phyloP scores from a whole-genome alignment of 1,140 invertebrate species.

The Pollicipes pollicipes region DNA sequence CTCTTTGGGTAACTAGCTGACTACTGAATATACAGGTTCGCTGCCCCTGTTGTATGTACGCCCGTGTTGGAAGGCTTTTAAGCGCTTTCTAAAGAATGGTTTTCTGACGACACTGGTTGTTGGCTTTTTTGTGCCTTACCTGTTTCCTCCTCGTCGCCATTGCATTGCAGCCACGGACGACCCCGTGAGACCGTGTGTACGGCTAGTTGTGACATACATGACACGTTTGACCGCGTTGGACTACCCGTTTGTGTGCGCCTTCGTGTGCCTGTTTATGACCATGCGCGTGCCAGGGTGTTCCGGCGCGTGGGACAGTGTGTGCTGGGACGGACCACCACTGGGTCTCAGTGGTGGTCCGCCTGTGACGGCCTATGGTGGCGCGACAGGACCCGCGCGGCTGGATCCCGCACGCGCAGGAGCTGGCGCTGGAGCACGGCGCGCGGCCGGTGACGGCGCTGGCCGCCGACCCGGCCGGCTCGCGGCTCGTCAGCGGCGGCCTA shows the following conservation, averaged over 20 bases:
- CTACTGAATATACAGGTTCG: too few species aligned
- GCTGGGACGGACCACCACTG: constrained; percentile 21
- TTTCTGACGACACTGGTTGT: too few species aligned
- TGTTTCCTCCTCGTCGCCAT: too few species aligned
- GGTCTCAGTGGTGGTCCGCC: constrained; percentile 27
- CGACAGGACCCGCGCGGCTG: constrained; percentile 32
- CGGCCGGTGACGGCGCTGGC: constrained; percentile 73
- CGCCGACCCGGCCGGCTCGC: constrained; percentile 77
- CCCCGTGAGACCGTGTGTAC: too few species aligned
- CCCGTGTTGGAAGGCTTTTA: too few species aligned
- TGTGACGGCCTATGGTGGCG: background rate
- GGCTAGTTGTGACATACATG: too few species aligned
- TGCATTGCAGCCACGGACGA: too few species aligned
- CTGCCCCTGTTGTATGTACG: too few species aligned
- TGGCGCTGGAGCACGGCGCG: constrained; percentile 61
- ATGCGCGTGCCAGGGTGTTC: background rate
- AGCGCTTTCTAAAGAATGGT: too few species aligned
- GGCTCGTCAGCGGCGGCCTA: constrained; percentile 55
- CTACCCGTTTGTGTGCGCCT: constrained; percentile 26
- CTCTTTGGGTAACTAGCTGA: too few species aligned
- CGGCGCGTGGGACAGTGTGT: constrained; percentile 7
- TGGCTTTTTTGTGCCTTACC: too few species aligned
- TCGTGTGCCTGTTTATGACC: constrained; percentile 18
- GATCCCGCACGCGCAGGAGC: constrained; percentile 66
- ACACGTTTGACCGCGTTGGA: background rate